phyloP scores from a whole-genome alignment of 2,113 vertebrate genomes.

The Podiceps cristatus region DNA sequence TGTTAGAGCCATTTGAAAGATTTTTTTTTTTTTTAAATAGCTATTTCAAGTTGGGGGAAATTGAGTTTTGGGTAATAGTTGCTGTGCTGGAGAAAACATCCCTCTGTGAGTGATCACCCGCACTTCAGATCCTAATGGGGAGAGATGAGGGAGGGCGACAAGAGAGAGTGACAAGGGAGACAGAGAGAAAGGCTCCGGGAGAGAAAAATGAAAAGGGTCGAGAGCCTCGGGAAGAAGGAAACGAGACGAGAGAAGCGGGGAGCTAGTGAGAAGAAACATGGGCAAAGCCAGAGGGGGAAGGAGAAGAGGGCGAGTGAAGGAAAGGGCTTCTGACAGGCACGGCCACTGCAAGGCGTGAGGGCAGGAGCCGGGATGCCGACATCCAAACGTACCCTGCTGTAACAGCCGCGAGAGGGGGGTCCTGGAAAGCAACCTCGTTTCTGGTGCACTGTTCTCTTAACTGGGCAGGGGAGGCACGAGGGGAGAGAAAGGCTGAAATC shows the following conservation, averaged over 20 bases:
- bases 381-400: background rate
- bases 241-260: background rate
- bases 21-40: background rate
- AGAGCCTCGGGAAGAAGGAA: background rate
- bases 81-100: slow-evolving; percentile 42
- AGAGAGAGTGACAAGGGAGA: slow-evolving; percentile 47
- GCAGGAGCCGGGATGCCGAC: background rate
- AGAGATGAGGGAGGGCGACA: slow-evolving; percentile 40
- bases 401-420: background rate
- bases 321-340: background rate
- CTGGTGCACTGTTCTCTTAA: background rate
- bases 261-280: background rate
- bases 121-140: slow-evolving; percentile 44
- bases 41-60: slow-evolving; percentile 55
- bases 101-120: slow-evolving; percentile 69
- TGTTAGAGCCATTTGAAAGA: slow-evolving; percentile 56
- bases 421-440: background rate
- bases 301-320: background rate
- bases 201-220: background rate
- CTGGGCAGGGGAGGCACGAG: background rate
- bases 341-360: background rate
- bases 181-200: background rate
- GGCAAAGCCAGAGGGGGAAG: background rate
- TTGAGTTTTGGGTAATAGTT: slow-evolving; percentile 74
- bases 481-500: background rate